A percentile compares a stretch with the other conserved stretches of the same genome.
These are phyloP conservation scores for Gephyroberyx darwinii DNA, from an alignment of 2,797 vertebrate species.

Conservation along the genomic window DNA sequence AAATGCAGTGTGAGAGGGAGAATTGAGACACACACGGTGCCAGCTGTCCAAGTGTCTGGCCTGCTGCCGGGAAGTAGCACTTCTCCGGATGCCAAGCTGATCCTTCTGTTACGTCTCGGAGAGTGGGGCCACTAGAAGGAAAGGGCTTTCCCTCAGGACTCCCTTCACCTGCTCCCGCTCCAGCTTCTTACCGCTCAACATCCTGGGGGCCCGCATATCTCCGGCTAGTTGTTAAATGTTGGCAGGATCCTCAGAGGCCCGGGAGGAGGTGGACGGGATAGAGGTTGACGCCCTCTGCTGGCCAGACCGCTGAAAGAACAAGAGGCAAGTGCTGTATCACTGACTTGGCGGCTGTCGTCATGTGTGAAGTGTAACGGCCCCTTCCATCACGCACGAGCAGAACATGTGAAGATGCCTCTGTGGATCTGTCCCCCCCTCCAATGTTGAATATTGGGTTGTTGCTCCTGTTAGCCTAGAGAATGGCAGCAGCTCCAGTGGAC, in stretches of 20 bases:
- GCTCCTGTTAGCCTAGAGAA: no score
- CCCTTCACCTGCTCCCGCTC: conserved; percentile 70
- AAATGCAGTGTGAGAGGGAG: conserved; percentile 53
- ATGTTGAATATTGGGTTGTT: no score
- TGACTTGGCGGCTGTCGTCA: not conserved
- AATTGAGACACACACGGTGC: conserved; percentile 45
- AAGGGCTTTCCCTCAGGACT: conserved; percentile 61
- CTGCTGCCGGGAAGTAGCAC: conserved; percentile 70
- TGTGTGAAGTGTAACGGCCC: not conserved
- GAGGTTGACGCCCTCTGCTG: conserved; percentile 32
- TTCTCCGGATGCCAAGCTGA: conserved; percentile 70
- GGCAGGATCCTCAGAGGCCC: conserved; percentile 45
- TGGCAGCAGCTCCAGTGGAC: no score
- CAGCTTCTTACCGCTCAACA: conserved; percentile 47
- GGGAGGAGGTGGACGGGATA: not conserved
- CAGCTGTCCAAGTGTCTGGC: conserved; percentile 75
- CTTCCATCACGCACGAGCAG: not conserved
- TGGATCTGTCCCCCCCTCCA: no score
- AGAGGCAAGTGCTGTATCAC: not conserved
- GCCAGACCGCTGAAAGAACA: conserved; percentile 9
- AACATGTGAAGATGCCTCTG: no score
- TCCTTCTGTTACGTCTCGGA: conserved; percentile 71
- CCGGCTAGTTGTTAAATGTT: conserved; percentile 60
- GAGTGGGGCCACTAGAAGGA: conserved; percentile 43
- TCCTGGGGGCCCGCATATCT: conserved; percentile 52